Evolutionary conservation across 2,888 invertebrate genomes (phyloP).

Genomic region (Lucinisca nassula): DNA sequence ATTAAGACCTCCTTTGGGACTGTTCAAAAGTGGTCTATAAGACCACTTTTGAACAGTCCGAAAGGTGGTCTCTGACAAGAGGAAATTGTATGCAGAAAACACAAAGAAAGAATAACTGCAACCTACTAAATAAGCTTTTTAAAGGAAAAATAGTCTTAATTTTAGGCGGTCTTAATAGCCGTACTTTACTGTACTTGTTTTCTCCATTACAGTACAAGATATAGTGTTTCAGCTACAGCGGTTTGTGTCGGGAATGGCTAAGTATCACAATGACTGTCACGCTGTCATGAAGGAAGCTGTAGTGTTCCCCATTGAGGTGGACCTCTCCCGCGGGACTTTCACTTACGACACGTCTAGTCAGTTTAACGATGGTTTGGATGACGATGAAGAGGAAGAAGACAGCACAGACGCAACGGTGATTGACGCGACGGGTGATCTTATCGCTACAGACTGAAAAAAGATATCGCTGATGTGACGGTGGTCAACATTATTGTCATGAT

Average conservation of each 20-base stretch:
- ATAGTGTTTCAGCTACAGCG: conserved; percentile 93
- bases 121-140: no score
- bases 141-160: no score
- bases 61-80: no score
- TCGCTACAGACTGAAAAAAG: conserved; percentile 80
- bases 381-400: conserved; percentile 85
- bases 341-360: conserved; percentile 90
- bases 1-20: no score
- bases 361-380: conserved; percentile 85
- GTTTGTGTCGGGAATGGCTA: conserved; percentile 95
- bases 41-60: no score
- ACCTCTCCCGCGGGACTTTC: conserved; percentile 96
- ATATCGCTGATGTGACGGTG: no score
- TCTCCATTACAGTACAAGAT: conserved; percentile 92
- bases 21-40: no score
- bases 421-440: conserved; percentile 76
- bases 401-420: conserved; percentile 59
- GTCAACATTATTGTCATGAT: no score
- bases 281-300: conserved; percentile 92
- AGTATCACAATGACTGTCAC: conserved; percentile 93
- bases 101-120: no score
- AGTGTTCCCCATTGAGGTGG: conserved; percentile 98
- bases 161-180: no score
- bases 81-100: no score
- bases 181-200: no score